Conservation (phyloP, 2,888 invertebrate genomes). For the Disparrhopalites patrizii region DNA sequence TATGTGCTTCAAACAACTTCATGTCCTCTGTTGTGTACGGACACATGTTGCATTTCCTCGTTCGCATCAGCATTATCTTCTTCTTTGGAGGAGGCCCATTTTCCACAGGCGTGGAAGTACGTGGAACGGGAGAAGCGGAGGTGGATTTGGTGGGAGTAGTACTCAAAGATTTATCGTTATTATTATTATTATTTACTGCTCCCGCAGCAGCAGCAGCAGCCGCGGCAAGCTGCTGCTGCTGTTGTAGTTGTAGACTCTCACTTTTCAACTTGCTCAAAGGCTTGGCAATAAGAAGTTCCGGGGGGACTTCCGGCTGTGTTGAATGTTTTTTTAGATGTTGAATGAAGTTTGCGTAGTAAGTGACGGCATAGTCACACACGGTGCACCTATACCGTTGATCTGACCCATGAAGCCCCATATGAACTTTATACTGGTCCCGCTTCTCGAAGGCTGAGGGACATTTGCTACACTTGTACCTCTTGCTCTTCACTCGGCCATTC, state of each 20-base stretch:
- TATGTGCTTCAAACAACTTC: conserved; percentile 66
- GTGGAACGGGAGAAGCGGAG: background rate
- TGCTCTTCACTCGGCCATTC: conserved; percentile 70
- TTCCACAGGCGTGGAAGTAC: background rate
- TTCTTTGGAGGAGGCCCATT: background rate
- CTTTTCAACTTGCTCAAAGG: conserved; percentile 32
- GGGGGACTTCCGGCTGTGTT: conserved; percentile 43
- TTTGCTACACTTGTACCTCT: conserved; percentile 75
- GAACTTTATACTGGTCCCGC: conserved; percentile 76
- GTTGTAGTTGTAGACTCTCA: too few species aligned
- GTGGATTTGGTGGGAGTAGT: background rate
- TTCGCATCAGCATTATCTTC: background rate
- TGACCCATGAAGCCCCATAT: conserved; percentile 75
- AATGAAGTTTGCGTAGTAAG: conserved; percentile 76
- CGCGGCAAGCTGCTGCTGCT: too few species aligned
- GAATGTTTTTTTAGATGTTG: conserved; percentile 74
- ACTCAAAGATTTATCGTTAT: too few species aligned
- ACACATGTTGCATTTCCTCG: conserved; percentile 69
- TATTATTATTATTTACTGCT: background rate
- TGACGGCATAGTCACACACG: conserved; percentile 81
- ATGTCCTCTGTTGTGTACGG: conserved; percentile 72
- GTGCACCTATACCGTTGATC: conserved; percentile 78
- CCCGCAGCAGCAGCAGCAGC: too few species aligned
- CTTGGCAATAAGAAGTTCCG: conserved; percentile 35
- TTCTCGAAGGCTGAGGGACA: conserved; percentile 86